These are phyloP conservation scores for Calephelis virginiensis DNA, from an alignment of 1,140 invertebrate genomes.

Conservation along the genomic window DNA sequence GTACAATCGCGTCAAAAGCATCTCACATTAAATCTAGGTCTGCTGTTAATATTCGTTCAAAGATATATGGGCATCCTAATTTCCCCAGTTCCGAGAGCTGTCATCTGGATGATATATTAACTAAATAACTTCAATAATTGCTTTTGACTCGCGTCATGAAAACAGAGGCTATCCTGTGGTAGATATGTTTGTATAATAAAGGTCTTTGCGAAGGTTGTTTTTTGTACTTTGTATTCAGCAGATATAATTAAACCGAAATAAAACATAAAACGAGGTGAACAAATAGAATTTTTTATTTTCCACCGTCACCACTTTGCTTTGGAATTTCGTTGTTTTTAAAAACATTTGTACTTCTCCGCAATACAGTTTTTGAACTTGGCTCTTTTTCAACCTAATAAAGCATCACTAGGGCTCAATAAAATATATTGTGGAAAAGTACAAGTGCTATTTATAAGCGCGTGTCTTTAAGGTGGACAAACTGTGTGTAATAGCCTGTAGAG, in stretches of 20 bases:
- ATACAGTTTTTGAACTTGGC: no score
- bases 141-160: neutral
- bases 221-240: neutral
- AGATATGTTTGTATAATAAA: neutral
- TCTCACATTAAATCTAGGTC: neutral
- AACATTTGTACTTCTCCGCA: no score
- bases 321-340: no score
- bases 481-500: no score
- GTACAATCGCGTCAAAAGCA: neutral
- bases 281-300: no score
- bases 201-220: neutral
- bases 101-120: conserved; percentile 4
- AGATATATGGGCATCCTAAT: neutral
- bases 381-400: no score
- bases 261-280: no score
- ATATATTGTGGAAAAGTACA: no score
- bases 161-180: neutral
- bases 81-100: neutral
- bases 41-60: neutral
- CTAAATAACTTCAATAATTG: neutral
- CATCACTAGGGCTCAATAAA: no score
- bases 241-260: neutral
- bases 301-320: no score
- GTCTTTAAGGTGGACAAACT: no score
- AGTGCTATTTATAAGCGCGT: no score